Percentiles rank a stretch among this genome's conserved stretches.
Evolutionary conservation across 2,888 invertebrate genomes (phyloP).

Genomic region (Melanotus villosus): DNA sequence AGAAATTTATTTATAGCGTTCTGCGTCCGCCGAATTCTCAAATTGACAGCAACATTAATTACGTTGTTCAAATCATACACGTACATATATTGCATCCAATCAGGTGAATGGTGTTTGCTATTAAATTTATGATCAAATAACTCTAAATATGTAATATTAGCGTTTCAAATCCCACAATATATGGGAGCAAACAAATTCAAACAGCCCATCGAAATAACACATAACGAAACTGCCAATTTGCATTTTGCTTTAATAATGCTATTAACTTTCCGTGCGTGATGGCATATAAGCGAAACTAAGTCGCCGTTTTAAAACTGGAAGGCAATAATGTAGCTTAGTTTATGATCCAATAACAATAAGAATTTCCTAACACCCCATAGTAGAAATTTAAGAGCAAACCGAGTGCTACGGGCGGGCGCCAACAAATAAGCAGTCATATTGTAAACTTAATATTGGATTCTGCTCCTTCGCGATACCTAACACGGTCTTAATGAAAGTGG

Average conservation of each 20-base stretch:
- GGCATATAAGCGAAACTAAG: conserved; percentile 34
- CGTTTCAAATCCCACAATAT: conserved; percentile 2
- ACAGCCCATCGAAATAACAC: conserved; percentile 18
- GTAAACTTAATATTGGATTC: conserved; percentile 57
- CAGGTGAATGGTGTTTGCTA: neutral
- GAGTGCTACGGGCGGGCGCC: conserved; percentile 50
- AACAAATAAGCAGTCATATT: conserved; percentile 55
- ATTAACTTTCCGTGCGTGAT: conserved; percentile 40
- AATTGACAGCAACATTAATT: no score
- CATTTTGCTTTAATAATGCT: conserved; percentile 38
- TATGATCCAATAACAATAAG: conserved; percentile 50
- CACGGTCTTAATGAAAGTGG: conserved; percentile 55
- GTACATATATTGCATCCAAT: no score
- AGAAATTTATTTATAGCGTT: no score
- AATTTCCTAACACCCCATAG: conserved; percentile 46
- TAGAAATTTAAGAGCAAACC: conserved; percentile 49
- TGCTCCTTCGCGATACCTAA: conserved; percentile 53
- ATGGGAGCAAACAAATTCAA: neutral
- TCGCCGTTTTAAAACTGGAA: conserved; percentile 35
- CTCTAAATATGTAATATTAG: conserved; percentile 1
- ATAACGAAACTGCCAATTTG: conserved; percentile 35
- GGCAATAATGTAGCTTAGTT: conserved; percentile 44
- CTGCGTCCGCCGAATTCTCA: no score
- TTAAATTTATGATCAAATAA: neutral
- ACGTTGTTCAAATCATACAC: no score